phyloP scores from a whole-genome alignment of 2,888 invertebrate genomes.

The Drosophila percnosoma region DNA sequence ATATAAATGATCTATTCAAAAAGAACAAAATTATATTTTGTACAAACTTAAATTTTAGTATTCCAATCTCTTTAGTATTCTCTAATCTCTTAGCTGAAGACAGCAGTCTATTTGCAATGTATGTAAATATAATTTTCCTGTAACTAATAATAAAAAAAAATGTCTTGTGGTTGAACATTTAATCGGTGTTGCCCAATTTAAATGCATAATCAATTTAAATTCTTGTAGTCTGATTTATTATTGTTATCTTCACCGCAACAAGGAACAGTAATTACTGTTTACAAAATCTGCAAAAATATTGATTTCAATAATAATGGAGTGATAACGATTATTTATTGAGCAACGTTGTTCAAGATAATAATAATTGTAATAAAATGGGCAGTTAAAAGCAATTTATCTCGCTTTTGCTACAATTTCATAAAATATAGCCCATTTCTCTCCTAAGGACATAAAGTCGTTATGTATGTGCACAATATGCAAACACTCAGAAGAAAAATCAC shows the following conservation, averaged over 20 bases:
- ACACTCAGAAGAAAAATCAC: neutral
- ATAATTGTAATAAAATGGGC: conserved; percentile 9
- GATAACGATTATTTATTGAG: conserved; percentile 43
- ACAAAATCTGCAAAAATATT: neutral
- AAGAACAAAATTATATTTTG: neutral
- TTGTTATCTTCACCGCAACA: neutral
- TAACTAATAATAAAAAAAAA: neutral
- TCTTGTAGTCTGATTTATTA: neutral
- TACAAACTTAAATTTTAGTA: neutral
- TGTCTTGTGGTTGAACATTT: neutral
- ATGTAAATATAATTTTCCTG: neutral
- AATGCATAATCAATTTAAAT: neutral
- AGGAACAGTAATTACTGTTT: neutral
- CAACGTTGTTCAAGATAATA: neutral
- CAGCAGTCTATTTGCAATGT: neutral
- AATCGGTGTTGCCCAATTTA: neutral
- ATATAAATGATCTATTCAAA: neutral
- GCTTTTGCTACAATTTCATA: conserved; percentile 8
- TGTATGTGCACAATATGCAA: neutral
- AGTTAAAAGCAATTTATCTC: conserved; percentile 42
- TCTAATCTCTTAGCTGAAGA: too few relatives aligned
- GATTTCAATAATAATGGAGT: conserved; percentile 10
- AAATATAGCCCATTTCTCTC: neutral
- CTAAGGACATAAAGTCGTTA: neutral
- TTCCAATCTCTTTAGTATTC: neutral